Evolutionary conservation across 2,888 invertebrate genomes (phyloP).

Genomic region (Papilio elwesi): DNA sequence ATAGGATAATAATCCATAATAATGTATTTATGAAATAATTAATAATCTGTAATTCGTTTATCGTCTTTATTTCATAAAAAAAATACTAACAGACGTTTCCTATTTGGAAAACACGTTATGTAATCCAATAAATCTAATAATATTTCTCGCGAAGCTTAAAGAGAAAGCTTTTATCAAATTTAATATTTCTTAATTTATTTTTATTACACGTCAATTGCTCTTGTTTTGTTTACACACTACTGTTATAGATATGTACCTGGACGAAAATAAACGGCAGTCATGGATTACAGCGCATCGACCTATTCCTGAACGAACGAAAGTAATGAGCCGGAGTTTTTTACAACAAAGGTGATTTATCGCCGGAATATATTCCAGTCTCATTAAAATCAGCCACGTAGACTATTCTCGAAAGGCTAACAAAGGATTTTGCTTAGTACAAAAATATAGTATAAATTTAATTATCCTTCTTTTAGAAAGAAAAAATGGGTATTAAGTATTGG

Average conservation of each 20-base stretch:
- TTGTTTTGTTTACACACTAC: neutral
- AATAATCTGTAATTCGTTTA: too few species aligned
- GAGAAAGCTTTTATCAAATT: conserved; percentile 1
- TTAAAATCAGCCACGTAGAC: conserved; percentile 13
- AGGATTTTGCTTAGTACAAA: neutral
- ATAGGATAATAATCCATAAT: too few species aligned
- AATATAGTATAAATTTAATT: too few species aligned
- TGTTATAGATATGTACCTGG: neutral
- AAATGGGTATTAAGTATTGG: too few species aligned
- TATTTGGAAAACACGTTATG: neutral
- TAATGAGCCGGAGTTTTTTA: conserved; percentile 42
- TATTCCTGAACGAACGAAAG: conserved; percentile 44
- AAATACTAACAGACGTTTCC: too few species aligned
- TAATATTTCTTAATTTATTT: conserved; percentile 1
- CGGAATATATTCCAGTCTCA: conserved; percentile 21
- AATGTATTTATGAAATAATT: too few species aligned
- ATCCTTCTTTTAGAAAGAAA: too few species aligned
- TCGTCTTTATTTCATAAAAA: too few species aligned
- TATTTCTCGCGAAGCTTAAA: neutral
- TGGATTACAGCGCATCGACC: conserved; percentile 43
- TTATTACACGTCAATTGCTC: neutral
- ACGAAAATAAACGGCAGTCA: conserved; percentile 45
- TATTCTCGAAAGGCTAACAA: conserved; percentile 3
- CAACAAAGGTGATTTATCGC: conserved; percentile 14
- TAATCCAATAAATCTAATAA: neutral